phyloP scores from a whole-genome alignment of 2,113 vertebrate species.

The Platichthys flesus region DNA sequence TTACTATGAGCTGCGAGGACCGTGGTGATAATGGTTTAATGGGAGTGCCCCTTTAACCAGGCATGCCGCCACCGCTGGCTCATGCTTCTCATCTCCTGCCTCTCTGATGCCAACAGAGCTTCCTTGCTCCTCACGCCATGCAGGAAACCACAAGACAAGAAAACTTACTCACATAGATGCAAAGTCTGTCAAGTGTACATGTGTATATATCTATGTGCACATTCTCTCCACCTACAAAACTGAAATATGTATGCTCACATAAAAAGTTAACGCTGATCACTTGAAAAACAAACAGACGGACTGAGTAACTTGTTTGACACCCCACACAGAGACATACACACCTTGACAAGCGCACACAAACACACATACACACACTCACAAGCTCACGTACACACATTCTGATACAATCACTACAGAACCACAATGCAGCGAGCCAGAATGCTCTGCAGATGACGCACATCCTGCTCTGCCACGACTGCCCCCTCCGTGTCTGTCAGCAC shows the following conservation, averaged over 20 bases:
- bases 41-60: constrained; percentile 4
- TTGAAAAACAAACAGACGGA: constrained; percentile 3
- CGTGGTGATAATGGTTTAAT: background rate
- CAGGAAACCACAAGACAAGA: constrained; percentile 12
- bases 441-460: constrained; percentile 41
- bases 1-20: background rate
- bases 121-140: constrained; percentile 9
- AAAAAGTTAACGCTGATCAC: background rate
- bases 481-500: constrained; percentile 39
- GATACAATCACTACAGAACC: constrained; percentile 26
- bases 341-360: too few relatives aligned
- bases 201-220: background rate
- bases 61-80: background rate
- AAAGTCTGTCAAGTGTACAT: too few relatives aligned
- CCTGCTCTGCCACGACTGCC: constrained; percentile 10
- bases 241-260: background rate
- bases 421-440: constrained; percentile 34
- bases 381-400: constrained; percentile 22
- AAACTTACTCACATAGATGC: background rate
- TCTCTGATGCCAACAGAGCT: constrained; percentile 15
- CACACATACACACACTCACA: constrained; percentile 8
- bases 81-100: background rate
- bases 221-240: background rate
- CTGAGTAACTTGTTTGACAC: background rate
- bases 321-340: background rate